Conservation (phyloP, 2,797 vertebrate genomes). For the Mus caroli region DNA sequence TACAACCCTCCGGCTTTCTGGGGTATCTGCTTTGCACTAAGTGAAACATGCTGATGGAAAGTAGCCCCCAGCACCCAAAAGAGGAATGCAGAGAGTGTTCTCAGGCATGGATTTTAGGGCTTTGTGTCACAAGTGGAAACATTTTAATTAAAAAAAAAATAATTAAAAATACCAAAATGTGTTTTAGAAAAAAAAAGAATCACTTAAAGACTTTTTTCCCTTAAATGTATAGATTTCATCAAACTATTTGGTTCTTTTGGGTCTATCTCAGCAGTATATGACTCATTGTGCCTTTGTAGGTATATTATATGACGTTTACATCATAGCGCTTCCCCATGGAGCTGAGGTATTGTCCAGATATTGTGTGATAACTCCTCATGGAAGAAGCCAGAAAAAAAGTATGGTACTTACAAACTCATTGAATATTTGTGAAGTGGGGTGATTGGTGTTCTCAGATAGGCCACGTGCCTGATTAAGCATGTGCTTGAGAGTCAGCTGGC, state of each 20-base stretch:
- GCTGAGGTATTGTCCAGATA: neutral
- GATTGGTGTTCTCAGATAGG: neutral
- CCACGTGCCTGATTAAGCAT: neutral
- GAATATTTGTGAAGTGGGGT: no score
- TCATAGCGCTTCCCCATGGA: neutral
- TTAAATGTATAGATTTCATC: neutral
- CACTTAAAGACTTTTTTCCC: neutral
- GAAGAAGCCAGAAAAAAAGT: neutral
- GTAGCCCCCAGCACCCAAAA: neutral
- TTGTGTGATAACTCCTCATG: neutral
- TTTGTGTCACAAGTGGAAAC: neutral
- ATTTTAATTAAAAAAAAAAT: neutral
- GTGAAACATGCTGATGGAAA: neutral
- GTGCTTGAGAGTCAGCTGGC: neutral
- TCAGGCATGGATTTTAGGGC: neutral
- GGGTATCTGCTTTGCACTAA: neutral
- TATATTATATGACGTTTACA: neutral
- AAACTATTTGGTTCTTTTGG: neutral
- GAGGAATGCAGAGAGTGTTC: neutral
- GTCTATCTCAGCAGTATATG: neutral
- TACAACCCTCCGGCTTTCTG: neutral
- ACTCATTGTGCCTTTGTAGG: neutral
- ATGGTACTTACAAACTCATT: neutral
- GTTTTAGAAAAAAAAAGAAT: neutral
- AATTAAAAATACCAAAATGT: neutral